A percentile compares a stretch with the other conserved stretches of the same genome.
These are phyloP conservation scores for Drosophila heteroneura DNA, from an alignment of 2,888 invertebrate genomes.

Conservation along the genomic window DNA sequence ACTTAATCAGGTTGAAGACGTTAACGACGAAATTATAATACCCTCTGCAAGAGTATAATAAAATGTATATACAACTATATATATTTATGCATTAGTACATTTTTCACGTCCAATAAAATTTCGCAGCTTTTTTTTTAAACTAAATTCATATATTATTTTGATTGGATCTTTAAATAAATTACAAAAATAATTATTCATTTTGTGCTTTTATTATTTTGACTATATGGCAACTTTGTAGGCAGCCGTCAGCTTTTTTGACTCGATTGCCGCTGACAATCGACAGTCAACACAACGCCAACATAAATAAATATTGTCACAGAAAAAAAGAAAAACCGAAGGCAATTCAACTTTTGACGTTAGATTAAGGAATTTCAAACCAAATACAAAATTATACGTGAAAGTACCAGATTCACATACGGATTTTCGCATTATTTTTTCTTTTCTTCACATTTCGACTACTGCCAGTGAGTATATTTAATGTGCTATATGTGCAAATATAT, in stretches of 20 bases:
- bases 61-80: background rate
- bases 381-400: conserved; percentile 55
- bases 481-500: background rate
- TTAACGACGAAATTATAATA: background rate
- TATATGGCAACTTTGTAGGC: conserved; percentile 30
- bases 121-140: background rate
- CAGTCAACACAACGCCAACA: conserved; percentile 15
- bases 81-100: background rate
- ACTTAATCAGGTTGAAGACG: background rate
- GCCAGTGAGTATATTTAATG: conserved; percentile 26
- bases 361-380: conserved; percentile 19
- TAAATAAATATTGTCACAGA: conserved; percentile 13
- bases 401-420: conserved; percentile 13
- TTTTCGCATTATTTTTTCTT: conserved; percentile 17
- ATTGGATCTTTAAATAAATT: background rate
- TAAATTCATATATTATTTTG: background rate
- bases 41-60: background rate
- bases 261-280: conserved; percentile 33
- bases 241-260: conserved; percentile 11
- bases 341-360: conserved; percentile 37
- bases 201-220: conserved; percentile 5
- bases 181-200: background rate
- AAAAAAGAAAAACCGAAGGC: background rate
- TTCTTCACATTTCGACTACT: conserved; percentile 12
- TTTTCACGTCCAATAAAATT: background rate